A percentile compares a stretch with the other conserved stretches of the same genome.
These are phyloP conservation scores for Drosophila bunnanda DNA, from an alignment of 2,888 invertebrate genomes.

Conservation along the genomic window DNA sequence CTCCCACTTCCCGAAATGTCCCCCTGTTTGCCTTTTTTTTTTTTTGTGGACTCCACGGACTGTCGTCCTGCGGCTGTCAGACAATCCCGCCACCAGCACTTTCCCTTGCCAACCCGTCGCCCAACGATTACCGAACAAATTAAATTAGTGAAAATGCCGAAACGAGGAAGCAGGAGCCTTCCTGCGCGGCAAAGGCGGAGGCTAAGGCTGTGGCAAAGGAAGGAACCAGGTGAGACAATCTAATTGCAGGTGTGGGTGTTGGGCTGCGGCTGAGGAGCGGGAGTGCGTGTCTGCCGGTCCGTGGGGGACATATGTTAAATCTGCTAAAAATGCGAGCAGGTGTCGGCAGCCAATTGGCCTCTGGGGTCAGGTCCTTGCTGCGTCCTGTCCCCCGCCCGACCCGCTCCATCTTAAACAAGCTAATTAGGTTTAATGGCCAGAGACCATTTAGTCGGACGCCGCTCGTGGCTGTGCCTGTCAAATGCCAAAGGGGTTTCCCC, in stretches of 20 bases:
- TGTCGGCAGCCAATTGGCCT: conserved; percentile 68
- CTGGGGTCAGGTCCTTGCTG: conserved; percentile 26
- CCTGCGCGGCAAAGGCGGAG: too few relatives aligned
- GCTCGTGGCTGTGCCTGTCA: conserved; percentile 23
- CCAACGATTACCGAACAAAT: conserved; percentile 71
- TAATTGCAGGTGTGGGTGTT: conserved; percentile 57
- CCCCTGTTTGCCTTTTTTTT: conserved; percentile 23
- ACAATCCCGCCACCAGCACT: conserved; percentile 11
- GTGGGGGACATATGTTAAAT: conserved; percentile 48
- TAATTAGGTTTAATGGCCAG: conserved; percentile 64
- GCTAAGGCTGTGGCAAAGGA: background rate
- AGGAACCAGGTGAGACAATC: conserved; percentile 61
- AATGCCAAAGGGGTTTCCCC: conserved; percentile 42
- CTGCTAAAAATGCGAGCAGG: conserved; percentile 57
- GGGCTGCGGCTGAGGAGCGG: conserved; percentile 7
- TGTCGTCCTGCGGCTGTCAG: conserved; percentile 17
- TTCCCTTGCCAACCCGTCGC: conserved; percentile 39
- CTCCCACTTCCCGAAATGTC: conserved; percentile 12
- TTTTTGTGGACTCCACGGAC: too few relatives aligned
- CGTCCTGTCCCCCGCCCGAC: background rate
- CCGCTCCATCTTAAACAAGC: conserved; percentile 55
- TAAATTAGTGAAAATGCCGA: conserved; percentile 71
- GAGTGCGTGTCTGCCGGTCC: conserved; percentile 20
- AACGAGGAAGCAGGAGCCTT: conserved; percentile 49
- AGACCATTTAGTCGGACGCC: conserved; percentile 37